These are phyloP conservation scores for Leptopilina drosophilae DNA, from an alignment of 2,888 invertebrate genomes.

Conservation along the genomic window DNA sequence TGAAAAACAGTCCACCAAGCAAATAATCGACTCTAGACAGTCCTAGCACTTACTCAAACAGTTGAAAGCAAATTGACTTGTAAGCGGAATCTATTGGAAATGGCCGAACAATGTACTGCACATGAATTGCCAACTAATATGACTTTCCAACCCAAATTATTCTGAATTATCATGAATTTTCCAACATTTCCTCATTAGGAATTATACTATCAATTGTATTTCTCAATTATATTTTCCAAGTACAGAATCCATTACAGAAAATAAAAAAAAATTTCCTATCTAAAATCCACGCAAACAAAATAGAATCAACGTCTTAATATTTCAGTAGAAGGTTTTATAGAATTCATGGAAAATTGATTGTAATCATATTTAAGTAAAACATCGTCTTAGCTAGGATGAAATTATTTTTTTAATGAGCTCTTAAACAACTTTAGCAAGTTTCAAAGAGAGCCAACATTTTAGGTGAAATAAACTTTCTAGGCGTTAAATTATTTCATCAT, in stretches of 20 bases:
- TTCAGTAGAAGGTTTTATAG: neutral
- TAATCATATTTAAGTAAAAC: neutral
- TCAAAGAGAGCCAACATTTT: slow-evolving; percentile 28
- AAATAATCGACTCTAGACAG: neutral
- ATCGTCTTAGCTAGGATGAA: slow-evolving; percentile 2
- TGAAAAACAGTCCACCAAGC: neutral
- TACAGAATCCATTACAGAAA: neutral
- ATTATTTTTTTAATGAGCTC: slow-evolving; percentile 37
- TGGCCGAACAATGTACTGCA: neutral
- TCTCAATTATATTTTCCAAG: no score
- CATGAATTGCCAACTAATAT: slow-evolving; percentile 12
- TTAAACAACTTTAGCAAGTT: slow-evolving; percentile 33
- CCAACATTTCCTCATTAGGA: no score
- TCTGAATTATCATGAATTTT: no score
- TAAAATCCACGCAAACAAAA: neutral
- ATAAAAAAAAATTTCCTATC: neutral
- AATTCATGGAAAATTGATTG: neutral
- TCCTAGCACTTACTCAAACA: slow-evolving; percentile 35
- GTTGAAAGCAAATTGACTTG: slow-evolving; percentile 24
- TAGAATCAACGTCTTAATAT: neutral
- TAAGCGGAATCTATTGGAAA: slow-evolving; percentile 13
- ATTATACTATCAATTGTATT: no score
- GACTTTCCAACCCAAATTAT: neutral
- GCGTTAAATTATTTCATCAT: slow-evolving; percentile 37
- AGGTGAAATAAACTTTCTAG: slow-evolving; percentile 36